phyloP scores from a whole-genome alignment of 2,888 invertebrate species.

The Parnassius orleans region DNA sequence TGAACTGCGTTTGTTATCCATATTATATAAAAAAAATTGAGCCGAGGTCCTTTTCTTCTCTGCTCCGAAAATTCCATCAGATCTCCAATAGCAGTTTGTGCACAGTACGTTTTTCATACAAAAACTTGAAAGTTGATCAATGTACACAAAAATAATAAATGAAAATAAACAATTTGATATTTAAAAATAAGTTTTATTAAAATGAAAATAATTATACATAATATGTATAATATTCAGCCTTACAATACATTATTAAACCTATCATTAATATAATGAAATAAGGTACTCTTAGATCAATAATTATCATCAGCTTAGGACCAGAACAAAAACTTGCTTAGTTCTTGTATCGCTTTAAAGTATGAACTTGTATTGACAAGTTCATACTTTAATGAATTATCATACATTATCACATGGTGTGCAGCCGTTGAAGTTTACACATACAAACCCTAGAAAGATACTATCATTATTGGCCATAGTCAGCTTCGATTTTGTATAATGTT shows the following conservation, averaged over 20 bases:
- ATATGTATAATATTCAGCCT: constrained; percentile 55
- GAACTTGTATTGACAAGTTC: not conserved
- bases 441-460: too few relatives aligned
- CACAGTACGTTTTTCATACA: too few relatives aligned
- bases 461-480: too few relatives aligned
- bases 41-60: too few relatives aligned
- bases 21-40: too few relatives aligned
- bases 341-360: not conserved
- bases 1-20: too few relatives aligned
- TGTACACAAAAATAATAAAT: not conserved
- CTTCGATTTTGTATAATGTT: too few relatives aligned
- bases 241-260: constrained; percentile 44
- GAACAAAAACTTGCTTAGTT: not conserved
- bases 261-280: constrained; percentile 28
- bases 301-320: not conserved
- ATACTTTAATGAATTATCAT: not conserved
- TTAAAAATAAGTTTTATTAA: constrained; percentile 49
- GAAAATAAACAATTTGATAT: constrained; percentile 25
- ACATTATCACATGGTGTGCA: too few relatives aligned
- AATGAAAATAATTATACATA: constrained; percentile 51
- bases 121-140: too few relatives aligned
- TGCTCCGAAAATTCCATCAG: too few relatives aligned
- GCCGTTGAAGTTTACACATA: too few relatives aligned
- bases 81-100: too few relatives aligned
- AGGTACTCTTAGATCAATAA: not conserved